Evolutionary conservation across 92 coral and sea anemone species (phyloP).

Genomic region (Ricordea florida): DNA sequence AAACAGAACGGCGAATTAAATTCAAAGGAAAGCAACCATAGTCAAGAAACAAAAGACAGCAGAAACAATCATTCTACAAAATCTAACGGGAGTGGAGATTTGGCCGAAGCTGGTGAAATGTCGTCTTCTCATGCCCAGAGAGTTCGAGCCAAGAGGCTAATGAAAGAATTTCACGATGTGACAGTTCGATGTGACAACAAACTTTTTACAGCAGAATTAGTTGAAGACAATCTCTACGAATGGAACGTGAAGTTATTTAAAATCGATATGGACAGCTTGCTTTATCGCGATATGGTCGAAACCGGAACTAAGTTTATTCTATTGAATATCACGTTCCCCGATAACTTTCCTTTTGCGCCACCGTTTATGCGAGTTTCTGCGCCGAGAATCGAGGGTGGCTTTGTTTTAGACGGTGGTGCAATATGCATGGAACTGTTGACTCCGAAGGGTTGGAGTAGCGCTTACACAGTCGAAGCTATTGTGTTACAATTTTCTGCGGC

Average conservation of each 20-base stretch:
- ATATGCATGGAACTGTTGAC: conserved; percentile 90
- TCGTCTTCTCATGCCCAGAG: conserved; percentile 79
- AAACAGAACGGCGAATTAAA: conserved; percentile 18
- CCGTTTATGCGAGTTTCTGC: conserved; percentile 90
- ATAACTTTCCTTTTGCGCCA: conserved; percentile 89
- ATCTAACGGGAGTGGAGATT: conserved; percentile 24
- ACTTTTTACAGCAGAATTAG: conserved; percentile 88
- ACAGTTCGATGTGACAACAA: conserved; percentile 70
- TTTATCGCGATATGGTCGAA: conserved; percentile 87
- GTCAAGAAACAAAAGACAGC: conserved; percentile 25
- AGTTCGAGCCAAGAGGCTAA: conserved; percentile 81
- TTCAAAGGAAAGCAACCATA: neutral
- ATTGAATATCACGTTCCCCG: conserved; percentile 84
- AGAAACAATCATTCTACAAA: conserved; percentile 12
- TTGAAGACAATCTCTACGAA: conserved; percentile 83
- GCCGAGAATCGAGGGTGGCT: conserved; percentile 92
- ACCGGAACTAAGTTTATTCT: conserved; percentile 88
- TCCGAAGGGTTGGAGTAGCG: conserved; percentile 95
- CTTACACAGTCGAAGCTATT: conserved; percentile 88
- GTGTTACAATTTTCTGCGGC: conserved; percentile 92
- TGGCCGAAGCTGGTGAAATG: conserved; percentile 70
- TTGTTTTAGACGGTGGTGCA: conserved; percentile 89
- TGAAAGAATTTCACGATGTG: conserved; percentile 92
- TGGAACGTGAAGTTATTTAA: conserved; percentile 86
- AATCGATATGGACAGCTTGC: conserved; percentile 87